phyloP scores from a whole-genome alignment of 2,113 vertebrate species.

The Vulpes lagopus region DNA sequence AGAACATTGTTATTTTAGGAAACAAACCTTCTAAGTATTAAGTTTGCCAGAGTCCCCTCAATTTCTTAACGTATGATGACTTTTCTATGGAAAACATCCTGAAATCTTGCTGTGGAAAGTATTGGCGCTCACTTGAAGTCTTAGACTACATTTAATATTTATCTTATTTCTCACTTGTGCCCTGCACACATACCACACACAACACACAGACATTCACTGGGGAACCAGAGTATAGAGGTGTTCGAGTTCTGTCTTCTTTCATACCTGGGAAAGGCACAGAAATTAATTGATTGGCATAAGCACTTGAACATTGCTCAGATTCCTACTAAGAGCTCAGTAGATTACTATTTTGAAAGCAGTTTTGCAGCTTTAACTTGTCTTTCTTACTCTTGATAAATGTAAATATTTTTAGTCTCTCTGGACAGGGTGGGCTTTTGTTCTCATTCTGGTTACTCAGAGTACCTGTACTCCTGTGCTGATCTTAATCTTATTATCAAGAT shows the following conservation, averaged over 20 bases:
- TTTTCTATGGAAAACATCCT: conserved; percentile 6
- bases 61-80: background rate
- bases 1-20: conserved; percentile 25
- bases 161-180: background rate
- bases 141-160: background rate
- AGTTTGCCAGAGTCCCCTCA: background rate
- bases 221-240: background rate
- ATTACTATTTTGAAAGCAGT: conserved; percentile 38
- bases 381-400: conserved; percentile 34
- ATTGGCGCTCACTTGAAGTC: background rate
- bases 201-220: background rate
- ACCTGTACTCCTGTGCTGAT: background rate
- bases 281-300: background rate
- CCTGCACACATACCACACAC: background rate
- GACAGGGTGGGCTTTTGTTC: background rate
- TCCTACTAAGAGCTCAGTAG: background rate
- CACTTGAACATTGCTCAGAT: background rate
- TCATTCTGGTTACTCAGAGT: conserved; percentile 13
- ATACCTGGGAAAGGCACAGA: background rate
- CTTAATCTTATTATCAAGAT: background rate
- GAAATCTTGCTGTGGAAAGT: background rate
- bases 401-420: background rate
- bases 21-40: background rate
- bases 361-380: background rate
- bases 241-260: background rate